Percentiles rank a stretch among this genome's conserved stretches.
Conservation (phyloP, 2,113 vertebrate species). For the Martes martes region DNA sequence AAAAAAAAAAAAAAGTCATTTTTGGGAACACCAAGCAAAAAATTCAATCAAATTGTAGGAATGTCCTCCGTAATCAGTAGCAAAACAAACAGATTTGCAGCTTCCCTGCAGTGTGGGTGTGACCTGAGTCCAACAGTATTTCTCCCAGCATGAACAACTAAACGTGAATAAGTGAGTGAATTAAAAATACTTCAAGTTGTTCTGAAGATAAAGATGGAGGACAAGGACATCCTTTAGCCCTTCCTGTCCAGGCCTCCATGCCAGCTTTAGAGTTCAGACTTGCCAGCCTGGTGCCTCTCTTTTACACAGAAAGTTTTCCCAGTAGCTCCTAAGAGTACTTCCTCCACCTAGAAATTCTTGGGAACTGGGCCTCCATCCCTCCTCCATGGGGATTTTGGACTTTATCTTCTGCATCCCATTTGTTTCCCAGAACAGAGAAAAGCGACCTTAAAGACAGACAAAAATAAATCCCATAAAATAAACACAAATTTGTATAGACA, state of each 20-base stretch:
- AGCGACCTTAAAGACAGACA: not conserved
- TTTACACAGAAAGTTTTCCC: not conserved
- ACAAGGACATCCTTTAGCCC: not conserved
- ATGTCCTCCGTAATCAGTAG: not conserved
- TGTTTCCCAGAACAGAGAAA: not conserved
- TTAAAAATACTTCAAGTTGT: not conserved
- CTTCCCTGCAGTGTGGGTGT: not conserved
- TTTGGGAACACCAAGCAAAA: not conserved
- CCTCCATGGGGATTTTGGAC: not conserved
- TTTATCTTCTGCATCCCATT: not conserved
- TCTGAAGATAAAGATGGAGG: not conserved
- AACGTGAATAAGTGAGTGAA: not conserved
- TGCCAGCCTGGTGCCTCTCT: not conserved
- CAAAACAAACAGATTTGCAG: not conserved
- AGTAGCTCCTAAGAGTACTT: not conserved
- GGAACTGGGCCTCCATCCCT: not conserved
- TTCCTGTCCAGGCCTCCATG: not conserved
- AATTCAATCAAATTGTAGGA: not conserved
- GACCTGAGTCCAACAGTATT: not conserved
- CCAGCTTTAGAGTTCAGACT: not conserved
- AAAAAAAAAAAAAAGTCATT: not conserved
- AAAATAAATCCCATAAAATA: not conserved
- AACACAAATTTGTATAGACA: not conserved
- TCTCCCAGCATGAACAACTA: not conserved
- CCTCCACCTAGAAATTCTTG: not conserved